These are phyloP conservation scores for Tanypteryx hageni DNA, from an alignment of 2,888 invertebrate species.

Conservation along the genomic window DNA sequence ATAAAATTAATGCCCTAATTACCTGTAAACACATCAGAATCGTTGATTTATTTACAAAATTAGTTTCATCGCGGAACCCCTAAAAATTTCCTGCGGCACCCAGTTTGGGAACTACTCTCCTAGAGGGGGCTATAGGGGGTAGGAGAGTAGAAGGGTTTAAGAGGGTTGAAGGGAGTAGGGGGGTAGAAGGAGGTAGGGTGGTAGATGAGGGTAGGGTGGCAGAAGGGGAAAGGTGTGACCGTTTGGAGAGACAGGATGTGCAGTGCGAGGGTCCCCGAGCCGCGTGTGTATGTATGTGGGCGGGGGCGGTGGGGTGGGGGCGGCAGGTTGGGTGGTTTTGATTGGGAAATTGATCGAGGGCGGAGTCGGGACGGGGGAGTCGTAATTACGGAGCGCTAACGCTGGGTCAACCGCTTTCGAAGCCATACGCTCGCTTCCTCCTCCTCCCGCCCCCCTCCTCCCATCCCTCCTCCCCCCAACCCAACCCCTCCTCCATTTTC, in stretches of 20 bases:
- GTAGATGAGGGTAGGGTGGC: too few relatives aligned
- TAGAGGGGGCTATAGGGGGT: neutral
- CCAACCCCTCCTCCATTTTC: neutral
- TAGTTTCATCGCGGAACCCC: too few relatives aligned
- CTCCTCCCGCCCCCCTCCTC: neutral
- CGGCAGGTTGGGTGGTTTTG: conserved; percentile 49
- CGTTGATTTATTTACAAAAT: too few relatives aligned
- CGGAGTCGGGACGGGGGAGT: neutral
- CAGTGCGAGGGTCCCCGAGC: neutral
- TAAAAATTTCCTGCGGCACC: too few relatives aligned
- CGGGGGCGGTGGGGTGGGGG: neutral
- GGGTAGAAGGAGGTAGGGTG: neutral
- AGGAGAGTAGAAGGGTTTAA: neutral
- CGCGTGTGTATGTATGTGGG: neutral
- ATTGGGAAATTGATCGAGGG: conserved; percentile 62
- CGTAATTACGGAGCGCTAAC: conserved; percentile 55
- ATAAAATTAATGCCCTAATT: too few relatives aligned
- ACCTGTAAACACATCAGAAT: too few relatives aligned
- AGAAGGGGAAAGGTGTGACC: neutral
- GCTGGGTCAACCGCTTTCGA: conserved; percentile 64
- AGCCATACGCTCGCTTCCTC: conserved; percentile 15
- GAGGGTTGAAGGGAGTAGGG: neutral
- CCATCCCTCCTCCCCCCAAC: neutral
- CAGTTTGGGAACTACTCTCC: too few relatives aligned
- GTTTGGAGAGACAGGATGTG: neutral